Evolutionary conservation across 2,888 invertebrate species (phyloP), one percentile per base, ranked within the genome.

Genomic region (Octonoba sinensis): DNA sequence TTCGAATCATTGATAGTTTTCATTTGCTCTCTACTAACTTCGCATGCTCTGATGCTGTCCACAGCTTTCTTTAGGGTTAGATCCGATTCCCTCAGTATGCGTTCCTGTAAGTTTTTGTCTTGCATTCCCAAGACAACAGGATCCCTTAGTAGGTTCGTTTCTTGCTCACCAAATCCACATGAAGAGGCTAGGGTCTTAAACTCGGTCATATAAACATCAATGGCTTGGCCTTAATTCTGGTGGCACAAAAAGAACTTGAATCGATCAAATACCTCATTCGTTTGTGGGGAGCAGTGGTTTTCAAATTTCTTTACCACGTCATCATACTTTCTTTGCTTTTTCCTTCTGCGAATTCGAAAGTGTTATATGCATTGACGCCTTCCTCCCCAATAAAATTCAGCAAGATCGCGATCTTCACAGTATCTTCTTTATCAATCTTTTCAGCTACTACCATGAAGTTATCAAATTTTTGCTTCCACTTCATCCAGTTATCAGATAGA

Each of bases 321-420:
- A 3, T 24, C 11, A 11, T 3, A 64, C 3, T 3, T 8, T 44
- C 15, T 27, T 27, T 4, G 3, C 11, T 44, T 16, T 1, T 16
- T 2, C 4, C 2, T 3, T 16, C 15, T 13, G 16, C 60, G 12
- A 59, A 59, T 11, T 3, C 12, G 13, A 59, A 59, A 24, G 60
- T 59, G 20, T 59, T 59, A 11, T 18, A 59, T 6, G 12, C 20
- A 18, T 59, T 22, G 2, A 8, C 18, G 6, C 64, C 64, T 27
- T 64, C 64, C 6, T 36, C 20, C 4, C 64, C n/a, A 27, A 64
- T 15, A 3, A 64, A 15, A 12, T 64, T 64, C 1, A 64, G 64
- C 36, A 64, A 36, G 3, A 44, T 64, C 2, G 64, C 64, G 1
- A 64, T n/a, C n/a, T n/a, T n/a, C n/a, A n/a, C n/a, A n/a, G n/a